phyloP scores from a whole-genome alignment of 2,113 vertebrate species.

The Epinephelus moara region DNA sequence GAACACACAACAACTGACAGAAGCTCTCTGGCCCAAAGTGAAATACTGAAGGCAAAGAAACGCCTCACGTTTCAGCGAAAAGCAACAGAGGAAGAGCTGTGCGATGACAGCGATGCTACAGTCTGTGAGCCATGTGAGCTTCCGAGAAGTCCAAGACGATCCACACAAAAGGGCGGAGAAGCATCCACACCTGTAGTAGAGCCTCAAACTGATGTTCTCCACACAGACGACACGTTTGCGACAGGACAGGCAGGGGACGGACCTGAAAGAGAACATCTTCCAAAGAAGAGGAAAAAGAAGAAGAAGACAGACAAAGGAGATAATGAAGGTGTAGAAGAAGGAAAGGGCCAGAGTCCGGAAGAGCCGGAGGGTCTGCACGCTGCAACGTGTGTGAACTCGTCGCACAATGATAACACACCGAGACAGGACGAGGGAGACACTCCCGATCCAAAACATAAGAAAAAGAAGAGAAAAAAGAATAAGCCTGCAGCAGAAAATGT shows the following conservation, averaged over 20 bases:
- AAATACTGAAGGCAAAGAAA: neutral
- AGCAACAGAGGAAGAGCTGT: neutral
- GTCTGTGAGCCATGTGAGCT: neutral
- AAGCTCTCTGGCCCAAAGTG: neutral
- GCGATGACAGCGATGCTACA: neutral
- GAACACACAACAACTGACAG: neutral
- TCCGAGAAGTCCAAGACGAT: too few species aligned
- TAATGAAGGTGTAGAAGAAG: neutral
- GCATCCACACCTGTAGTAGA: neutral
- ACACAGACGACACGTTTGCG: neutral
- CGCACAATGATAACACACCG: neutral
- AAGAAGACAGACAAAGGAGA: neutral
- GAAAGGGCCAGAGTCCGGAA: neutral
- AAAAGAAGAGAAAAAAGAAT: conserved; percentile 32
- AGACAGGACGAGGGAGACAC: neutral
- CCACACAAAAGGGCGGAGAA: neutral
- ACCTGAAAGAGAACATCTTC: conserved; percentile 10
- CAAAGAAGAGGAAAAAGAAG: conserved; percentile 18
- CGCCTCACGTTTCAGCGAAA: neutral
- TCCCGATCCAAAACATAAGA: conserved; percentile 7
- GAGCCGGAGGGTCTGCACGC: neutral
- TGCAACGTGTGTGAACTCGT: neutral
- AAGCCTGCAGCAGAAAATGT: neutral
- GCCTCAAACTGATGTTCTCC: neutral
- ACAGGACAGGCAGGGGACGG: neutral